Conservation (phyloP, 2,113 vertebrate genomes). For the Syrmaticus mikado region DNA sequence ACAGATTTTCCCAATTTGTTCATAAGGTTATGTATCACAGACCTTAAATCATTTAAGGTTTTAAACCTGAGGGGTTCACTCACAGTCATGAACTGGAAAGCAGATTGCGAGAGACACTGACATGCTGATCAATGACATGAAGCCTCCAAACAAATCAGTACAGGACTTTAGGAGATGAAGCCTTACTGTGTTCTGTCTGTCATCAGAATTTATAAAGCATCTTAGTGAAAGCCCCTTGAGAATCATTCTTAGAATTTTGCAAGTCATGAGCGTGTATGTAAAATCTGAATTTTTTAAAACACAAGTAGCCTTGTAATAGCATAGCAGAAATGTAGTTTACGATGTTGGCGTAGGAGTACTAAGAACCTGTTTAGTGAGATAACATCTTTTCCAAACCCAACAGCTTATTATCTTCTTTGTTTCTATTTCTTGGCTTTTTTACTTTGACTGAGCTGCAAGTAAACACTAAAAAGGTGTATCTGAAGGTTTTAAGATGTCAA, state of each 20-base stretch:
- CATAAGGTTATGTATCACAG: slow-evolving; percentile 43
- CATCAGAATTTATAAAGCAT: slow-evolving; percentile 68
- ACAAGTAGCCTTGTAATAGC: slow-evolving; percentile 23
- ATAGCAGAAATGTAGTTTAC: slow-evolving; percentile 8
- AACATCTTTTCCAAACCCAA: slow-evolving; percentile 24
- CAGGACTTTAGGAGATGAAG: slow-evolving; percentile 57
- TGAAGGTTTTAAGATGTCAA: background rate
- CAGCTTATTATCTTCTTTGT: slow-evolving; percentile 20
- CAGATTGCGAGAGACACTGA: slow-evolving; percentile 51
- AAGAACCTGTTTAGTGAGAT: background rate
- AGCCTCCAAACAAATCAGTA: slow-evolving; percentile 57
- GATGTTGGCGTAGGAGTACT: background rate
- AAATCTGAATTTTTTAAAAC: slow-evolving; percentile 29
- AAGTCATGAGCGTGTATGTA: slow-evolving; percentile 69
- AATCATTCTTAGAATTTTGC: slow-evolving; percentile 69
- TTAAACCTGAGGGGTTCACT: slow-evolving; percentile 66
- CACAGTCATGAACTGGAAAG: slow-evolving; percentile 40
- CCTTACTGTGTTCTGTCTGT: slow-evolving; percentile 56
- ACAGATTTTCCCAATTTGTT: slow-evolving; percentile 53
- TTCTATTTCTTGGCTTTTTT: slow-evolving; percentile 26
- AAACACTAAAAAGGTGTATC: slow-evolving; percentile 32
- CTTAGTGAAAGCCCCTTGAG: slow-evolving; percentile 64
- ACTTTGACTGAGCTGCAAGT: background rate
- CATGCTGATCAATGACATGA: slow-evolving; percentile 61
- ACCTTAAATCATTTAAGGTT: slow-evolving; percentile 42